Evolutionary conservation across 2,797 vertebrate genomes (phyloP).

Genomic region (Hyperoplus lanceolatus): DNA sequence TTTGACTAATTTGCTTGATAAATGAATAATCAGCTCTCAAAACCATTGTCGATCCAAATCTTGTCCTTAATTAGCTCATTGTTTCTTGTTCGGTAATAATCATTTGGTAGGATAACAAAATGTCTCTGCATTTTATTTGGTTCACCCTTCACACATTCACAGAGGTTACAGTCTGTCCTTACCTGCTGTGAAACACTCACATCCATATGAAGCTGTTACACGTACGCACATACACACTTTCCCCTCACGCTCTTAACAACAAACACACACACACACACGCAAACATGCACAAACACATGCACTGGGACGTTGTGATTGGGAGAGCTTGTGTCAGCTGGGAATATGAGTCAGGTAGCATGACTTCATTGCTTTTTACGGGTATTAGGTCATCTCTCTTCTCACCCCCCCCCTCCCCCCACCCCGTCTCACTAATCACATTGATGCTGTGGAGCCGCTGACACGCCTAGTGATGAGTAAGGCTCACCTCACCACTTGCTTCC

Average conservation of each 20-base stretch:
- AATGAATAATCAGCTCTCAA: neutral
- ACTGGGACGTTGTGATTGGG: conserved; percentile 70
- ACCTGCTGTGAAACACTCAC: conserved; percentile 40
- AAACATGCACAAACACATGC: conserved; percentile 17
- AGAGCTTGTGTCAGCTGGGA: conserved; percentile 83
- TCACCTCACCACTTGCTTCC: conserved; percentile 72
- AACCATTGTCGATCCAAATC: neutral
- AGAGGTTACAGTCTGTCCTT: neutral
- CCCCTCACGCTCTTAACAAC: conserved; percentile 38
- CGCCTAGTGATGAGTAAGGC: conserved; percentile 79
- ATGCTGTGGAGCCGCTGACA: conserved; percentile 73
- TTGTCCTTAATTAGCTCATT: neutral
- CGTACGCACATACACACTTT: conserved; percentile 19
- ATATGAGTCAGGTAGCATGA: conserved; percentile 88
- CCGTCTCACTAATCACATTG: conserved; percentile 72
- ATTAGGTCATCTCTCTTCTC: conserved; percentile 85
- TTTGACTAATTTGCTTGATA: neutral
- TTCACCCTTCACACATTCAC: neutral
- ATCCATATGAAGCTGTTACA: conserved; percentile 41
- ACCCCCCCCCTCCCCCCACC: conserved; percentile 5
- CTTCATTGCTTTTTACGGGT: conserved; percentile 87
- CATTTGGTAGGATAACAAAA: conserved; percentile 8
- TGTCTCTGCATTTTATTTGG: neutral
- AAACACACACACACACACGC: conserved; percentile 28
- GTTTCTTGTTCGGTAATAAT: neutral